Percentiles rank a stretch among this genome's conserved stretches.
These are phyloP conservation scores for Coracias cyanogaster DNA, from an alignment of 2,797 vertebrate genomes.

Conservation along the genomic window DNA sequence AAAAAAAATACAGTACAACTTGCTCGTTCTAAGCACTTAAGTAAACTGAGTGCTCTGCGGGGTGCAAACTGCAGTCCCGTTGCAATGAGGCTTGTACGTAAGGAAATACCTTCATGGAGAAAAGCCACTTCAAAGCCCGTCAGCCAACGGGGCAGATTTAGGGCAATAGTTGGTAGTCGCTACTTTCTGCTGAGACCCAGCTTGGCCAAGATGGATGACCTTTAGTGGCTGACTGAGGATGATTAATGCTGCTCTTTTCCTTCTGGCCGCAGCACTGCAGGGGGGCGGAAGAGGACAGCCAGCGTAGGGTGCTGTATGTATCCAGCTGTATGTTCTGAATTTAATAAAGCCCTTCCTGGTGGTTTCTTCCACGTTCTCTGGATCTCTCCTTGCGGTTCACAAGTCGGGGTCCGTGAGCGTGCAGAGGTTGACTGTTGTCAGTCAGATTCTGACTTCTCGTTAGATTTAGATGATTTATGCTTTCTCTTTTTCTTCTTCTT, in stretches of 20 bases:
- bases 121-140: neutral
- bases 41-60: neutral
- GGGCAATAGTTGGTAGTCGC: accelerated
- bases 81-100: neutral
- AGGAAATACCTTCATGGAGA: neutral
- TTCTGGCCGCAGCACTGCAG: neutral
- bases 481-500: slow-evolving; percentile 87
- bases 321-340: neutral
- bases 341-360: neutral
- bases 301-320: neutral
- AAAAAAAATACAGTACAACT: neutral
- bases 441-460: slow-evolving; percentile 83
- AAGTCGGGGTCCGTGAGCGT: neutral
- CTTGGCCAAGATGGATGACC: neutral
- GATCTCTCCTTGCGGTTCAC: neutral
- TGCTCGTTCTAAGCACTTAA: neutral
- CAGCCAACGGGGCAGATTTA: neutral
- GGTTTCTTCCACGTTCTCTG: neutral
- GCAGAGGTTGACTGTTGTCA: slow-evolving; percentile 65
- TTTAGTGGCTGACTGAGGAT: neutral
- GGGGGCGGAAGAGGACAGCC: neutral
- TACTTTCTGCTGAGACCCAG: neutral
- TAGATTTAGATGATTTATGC: slow-evolving; percentile 86
- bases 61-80: neutral
- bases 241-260: neutral